These are phyloP conservation scores for Heterotilapia buettikoferi DNA, from an alignment of 2,113 vertebrate species.

Conservation along the genomic window DNA sequence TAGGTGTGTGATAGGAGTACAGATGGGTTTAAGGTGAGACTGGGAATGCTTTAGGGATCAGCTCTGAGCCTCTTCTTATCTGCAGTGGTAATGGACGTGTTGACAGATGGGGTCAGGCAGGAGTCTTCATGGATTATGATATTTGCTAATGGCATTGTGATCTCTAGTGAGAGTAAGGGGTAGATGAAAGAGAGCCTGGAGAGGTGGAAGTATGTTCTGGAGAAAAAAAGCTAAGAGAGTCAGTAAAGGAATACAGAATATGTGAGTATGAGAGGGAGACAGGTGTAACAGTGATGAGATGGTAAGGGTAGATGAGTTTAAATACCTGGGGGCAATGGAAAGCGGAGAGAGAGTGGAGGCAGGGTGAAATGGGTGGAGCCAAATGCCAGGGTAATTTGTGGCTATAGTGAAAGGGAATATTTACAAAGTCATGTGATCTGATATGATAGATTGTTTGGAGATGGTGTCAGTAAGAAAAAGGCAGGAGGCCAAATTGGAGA, in stretches of 20 bases:
- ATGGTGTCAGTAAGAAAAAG: background rate
- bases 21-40: background rate
- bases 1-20: background rate
- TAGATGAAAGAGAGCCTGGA: background rate
- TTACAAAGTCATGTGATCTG: background rate
- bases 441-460: background rate
- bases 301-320: background rate
- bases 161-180: background rate
- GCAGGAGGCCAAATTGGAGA: background rate
- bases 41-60: background rate
- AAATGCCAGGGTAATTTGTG: background rate
- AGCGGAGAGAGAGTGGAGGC: background rate
- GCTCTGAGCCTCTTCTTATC: background rate
- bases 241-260: background rate
- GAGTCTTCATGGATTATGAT: background rate
- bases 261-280: background rate
- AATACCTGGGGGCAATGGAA: background rate
- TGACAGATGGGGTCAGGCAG: background rate
- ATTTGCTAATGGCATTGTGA: background rate
- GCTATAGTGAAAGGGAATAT: background rate
- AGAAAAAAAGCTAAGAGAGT: background rate
- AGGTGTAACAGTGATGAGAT: background rate
- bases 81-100: background rate
- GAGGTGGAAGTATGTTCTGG: background rate
- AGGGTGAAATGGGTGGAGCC: background rate